A percentile compares a stretch with the other conserved stretches of the same genome.
Evolutionary conservation across 2,888 invertebrate genomes (phyloP).

Genomic region (Dastarcus helophoroides): DNA sequence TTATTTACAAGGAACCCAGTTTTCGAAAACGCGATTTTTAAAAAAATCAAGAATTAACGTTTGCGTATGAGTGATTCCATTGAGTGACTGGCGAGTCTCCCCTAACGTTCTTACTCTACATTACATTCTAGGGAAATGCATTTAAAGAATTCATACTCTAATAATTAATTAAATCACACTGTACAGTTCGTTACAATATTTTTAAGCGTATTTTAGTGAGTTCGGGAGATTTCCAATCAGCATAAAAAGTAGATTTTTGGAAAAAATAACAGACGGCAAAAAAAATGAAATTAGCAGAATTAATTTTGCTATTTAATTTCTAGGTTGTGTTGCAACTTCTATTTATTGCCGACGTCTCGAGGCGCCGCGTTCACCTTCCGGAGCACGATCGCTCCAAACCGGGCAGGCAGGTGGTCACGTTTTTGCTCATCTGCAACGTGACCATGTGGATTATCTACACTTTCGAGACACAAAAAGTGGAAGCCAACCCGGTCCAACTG

Average conservation of each 20-base stretch:
- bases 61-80: too few relatives aligned
- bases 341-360: constrained; percentile 86
- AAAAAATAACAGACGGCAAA: too few relatives aligned
- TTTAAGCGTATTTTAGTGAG: neutral
- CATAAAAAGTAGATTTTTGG: neutral
- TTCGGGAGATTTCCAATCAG: constrained; percentile 1
- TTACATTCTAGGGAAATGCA: too few relatives aligned
- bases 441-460: constrained; percentile 96
- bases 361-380: constrained; percentile 80
- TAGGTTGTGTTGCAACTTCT: constrained; percentile 85
- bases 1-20: too few relatives aligned
- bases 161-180: too few relatives aligned
- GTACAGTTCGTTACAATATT: constrained; percentile 1
- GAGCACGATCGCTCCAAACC: constrained; percentile 92
- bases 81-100: too few relatives aligned
- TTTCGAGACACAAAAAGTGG: constrained; percentile 88
- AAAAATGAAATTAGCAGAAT: too few relatives aligned
- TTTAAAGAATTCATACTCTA: too few relatives aligned
- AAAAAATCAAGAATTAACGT: too few relatives aligned
- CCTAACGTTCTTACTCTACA: too few relatives aligned
- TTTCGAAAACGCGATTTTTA: too few relatives aligned
- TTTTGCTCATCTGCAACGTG: constrained; percentile 88
- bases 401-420: constrained; percentile 89
- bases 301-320: constrained; percentile 13
- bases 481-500: constrained; percentile 84